Evolutionary conservation across 1,140 invertebrate species (phyloP).

Genomic region (Drosophila littoralis): DNA sequence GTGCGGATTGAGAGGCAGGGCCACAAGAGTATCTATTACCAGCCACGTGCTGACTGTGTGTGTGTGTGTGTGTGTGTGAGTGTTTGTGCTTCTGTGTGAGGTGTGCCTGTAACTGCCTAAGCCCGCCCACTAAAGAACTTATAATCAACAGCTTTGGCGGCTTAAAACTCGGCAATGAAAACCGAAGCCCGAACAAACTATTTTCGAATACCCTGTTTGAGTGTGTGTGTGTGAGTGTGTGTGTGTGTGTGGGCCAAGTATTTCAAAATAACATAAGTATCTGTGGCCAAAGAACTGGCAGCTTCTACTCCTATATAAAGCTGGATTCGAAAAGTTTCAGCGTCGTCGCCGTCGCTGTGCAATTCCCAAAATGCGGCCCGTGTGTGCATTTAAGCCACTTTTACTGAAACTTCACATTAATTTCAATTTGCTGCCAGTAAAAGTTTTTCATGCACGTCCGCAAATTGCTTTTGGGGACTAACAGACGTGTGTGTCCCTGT

Average conservation of each 20-base stretch:
- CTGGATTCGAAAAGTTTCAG: slow-evolving; percentile 39
- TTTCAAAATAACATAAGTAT: slow-evolving; percentile 77
- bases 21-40: slow-evolving; percentile 18
- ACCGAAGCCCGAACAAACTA: slow-evolving; percentile 68
- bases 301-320: slow-evolving; percentile 25
- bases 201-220: slow-evolving; percentile 31
- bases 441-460: slow-evolving; percentile 82
- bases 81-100: slow-evolving; percentile 18
- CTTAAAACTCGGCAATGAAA: slow-evolving; percentile 61
- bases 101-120: slow-evolving; percentile 34
- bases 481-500: slow-evolving; percentile 1
- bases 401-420: slow-evolving; percentile 83
- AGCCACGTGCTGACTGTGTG: slow-evolving; percentile 22
- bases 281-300: slow-evolving; percentile 40
- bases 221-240: slow-evolving; percentile 22
- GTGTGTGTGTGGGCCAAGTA: slow-evolving; percentile 54
- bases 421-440: slow-evolving; percentile 83
- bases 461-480: slow-evolving; percentile 75
- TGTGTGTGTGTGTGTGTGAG: slow-evolving; percentile 3
- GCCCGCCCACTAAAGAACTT: slow-evolving; percentile 55
- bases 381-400: slow-evolving; percentile 84
- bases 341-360: slow-evolving; percentile 41
- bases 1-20: background rate
- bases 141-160: slow-evolving; percentile 80
- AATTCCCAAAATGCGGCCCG: slow-evolving; percentile 84